Conservation (phyloP, 1,140 invertebrate species). For the Muscidifurax raptorellus region DNA sequence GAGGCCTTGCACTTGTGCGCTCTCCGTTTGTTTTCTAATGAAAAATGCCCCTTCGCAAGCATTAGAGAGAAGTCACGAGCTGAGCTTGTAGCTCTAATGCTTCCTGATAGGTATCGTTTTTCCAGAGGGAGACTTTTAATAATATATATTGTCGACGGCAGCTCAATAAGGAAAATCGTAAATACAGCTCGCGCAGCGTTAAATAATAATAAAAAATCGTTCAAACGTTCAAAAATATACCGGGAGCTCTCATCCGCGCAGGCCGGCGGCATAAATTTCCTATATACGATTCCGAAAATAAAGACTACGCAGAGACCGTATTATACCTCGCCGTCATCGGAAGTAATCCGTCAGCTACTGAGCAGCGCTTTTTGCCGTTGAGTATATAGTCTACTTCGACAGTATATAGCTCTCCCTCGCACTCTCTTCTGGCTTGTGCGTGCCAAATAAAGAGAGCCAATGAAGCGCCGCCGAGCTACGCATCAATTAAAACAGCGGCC, state of each 20-base stretch:
- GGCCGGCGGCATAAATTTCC: constrained; percentile 22
- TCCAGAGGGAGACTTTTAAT: no score
- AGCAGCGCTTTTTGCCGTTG: neutral
- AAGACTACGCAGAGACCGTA: constrained; percentile 32
- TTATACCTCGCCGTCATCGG: constrained; percentile 38
- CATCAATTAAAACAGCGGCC: constrained; percentile 44
- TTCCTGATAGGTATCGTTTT: neutral
- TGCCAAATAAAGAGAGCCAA: constrained; percentile 33
- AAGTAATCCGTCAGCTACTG: constrained; percentile 50
- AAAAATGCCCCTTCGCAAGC: neutral
- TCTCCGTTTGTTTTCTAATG: constrained; percentile 16
- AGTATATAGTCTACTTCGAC: constrained; percentile 4
- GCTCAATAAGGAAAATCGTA: neutral
- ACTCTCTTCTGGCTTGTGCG: neutral
- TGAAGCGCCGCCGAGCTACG: neutral
- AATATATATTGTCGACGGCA: no score
- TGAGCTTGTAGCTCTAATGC: constrained; percentile 11
- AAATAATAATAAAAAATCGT: neutral
- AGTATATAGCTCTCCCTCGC: neutral
- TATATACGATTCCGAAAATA: constrained; percentile 42
- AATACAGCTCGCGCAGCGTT: no score
- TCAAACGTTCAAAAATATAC: neutral
- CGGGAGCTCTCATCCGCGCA: neutral
- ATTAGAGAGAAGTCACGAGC: constrained; percentile 21
- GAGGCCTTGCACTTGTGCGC: neutral